Percentiles rank a stretch among this genome's conserved stretches.
phyloP scores from a whole-genome alignment of 2,113 vertebrate genomes.

The Hypomesus transpacificus region DNA sequence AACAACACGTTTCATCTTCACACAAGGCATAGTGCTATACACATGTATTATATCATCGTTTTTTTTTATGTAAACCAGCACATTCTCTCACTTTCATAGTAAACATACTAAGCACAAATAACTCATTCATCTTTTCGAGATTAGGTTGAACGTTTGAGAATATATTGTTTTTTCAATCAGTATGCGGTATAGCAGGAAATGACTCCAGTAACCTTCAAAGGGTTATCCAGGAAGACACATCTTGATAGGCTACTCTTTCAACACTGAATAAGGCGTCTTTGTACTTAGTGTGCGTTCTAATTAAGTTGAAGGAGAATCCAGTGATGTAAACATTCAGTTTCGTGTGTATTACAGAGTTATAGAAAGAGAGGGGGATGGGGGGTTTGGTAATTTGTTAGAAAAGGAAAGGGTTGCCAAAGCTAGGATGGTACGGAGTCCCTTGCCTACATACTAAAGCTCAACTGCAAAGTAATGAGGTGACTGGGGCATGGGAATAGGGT shows the following conservation, averaged over 20 bases:
- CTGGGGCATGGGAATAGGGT: constrained; percentile 6
- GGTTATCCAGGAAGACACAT: constrained; percentile 42
- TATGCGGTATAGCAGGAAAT: constrained; percentile 66
- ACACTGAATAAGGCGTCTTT: constrained; percentile 73
- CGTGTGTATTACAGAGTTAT: constrained; percentile 66
- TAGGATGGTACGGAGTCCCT: constrained; percentile 14
- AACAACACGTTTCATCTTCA: constrained; percentile 69
- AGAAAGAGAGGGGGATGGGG: constrained; percentile 48
- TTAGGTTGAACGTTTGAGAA: neutral
- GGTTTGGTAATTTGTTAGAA: constrained; percentile 22
- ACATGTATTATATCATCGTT: constrained; percentile 71
- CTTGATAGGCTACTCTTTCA: constrained; percentile 37
- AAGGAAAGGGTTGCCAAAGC: constrained; percentile 7
- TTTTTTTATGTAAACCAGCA: constrained; percentile 78
- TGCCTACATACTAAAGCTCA: constrained; percentile 3
- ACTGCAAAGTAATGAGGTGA: constrained; percentile 27
- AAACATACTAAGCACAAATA: constrained; percentile 73
- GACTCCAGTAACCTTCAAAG: constrained; percentile 43
- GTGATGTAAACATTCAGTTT: constrained; percentile 81
- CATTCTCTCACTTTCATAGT: constrained; percentile 74
- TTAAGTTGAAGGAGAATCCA: constrained; percentile 71
- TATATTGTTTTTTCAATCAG: constrained; percentile 44
- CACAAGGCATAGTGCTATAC: constrained; percentile 77
- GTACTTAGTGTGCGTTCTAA: constrained; percentile 74
- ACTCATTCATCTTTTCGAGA: constrained; percentile 53